Evolutionary conservation across 2,888 invertebrate species (phyloP).

Genomic region (Acanthopleura granulata): DNA sequence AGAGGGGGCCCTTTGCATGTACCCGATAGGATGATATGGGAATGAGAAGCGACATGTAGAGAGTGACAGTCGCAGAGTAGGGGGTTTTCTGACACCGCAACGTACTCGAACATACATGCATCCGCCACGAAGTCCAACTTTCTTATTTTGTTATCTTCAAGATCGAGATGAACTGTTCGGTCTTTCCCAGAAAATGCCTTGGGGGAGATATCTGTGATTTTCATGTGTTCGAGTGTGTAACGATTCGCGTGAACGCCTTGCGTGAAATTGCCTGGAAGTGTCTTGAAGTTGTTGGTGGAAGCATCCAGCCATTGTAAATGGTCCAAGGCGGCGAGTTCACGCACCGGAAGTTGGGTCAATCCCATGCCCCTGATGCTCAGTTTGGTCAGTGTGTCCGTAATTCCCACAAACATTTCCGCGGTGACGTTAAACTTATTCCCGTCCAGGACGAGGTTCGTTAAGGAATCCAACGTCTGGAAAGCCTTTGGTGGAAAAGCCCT

Average conservation of each 20-base stretch:
- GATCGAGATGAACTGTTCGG: not conserved
- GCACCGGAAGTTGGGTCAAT: not conserved
- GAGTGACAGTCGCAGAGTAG: constrained; percentile 3
- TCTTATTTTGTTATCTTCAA: not conserved
- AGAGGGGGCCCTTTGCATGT: not conserved
- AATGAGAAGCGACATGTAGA: not conserved
- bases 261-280: not conserved
- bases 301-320: constrained; percentile 17
- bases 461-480: not conserved
- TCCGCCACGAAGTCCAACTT: not conserved
- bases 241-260: not conserved
- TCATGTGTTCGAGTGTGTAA: constrained; percentile 8
- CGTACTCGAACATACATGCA: not conserved
- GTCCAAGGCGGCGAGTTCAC: not conserved
- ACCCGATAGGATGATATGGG: not conserved
- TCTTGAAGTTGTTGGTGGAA: constrained; percentile 10
- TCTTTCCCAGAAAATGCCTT: not conserved
- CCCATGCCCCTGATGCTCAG: not conserved
- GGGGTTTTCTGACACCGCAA: constrained; percentile 3
- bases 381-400: constrained; percentile 4
- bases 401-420: constrained; percentile 15
- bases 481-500: not conserved
- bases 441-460: not conserved
- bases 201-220: not conserved
- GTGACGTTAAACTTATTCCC: not conserved